These are phyloP conservation scores for Apus apus DNA, from an alignment of 2,113 vertebrate species.

Conservation along the genomic window DNA sequence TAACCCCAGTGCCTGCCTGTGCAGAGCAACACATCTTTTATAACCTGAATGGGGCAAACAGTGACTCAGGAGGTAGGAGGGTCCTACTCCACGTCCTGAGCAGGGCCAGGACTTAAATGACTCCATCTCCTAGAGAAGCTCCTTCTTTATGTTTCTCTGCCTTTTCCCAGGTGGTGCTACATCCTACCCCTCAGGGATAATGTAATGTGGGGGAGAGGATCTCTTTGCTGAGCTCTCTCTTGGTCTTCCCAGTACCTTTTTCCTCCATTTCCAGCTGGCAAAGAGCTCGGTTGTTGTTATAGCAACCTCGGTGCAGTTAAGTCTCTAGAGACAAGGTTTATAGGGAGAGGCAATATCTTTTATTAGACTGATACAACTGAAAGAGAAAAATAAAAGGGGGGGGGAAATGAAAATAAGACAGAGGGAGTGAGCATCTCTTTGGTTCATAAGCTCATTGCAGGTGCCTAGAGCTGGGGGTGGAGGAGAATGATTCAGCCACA, in stretches of 20 bases:
- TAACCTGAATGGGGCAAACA: not conserved
- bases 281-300: constrained; percentile 52
- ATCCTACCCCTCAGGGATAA: not conserved
- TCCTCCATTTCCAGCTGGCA: not conserved
- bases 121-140: not conserved
- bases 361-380: constrained; percentile 53
- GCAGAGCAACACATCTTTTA: not conserved
- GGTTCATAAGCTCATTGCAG: not conserved
- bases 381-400: not conserved
- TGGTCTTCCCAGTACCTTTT: not conserved
- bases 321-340: constrained; percentile 62
- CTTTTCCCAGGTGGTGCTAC: not conserved
- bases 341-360: constrained; percentile 59
- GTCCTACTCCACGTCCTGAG: not conserved
- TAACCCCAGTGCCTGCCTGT: not conserved
- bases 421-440: not conserved
- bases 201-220: rapidly evolving
- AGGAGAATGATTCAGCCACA: not conserved
- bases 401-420: not conserved
- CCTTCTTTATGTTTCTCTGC: not conserved
- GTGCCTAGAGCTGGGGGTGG: not conserved
- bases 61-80: not conserved
- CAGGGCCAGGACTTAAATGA: rapidly evolving
- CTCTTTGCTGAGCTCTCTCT: not conserved
- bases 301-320: constrained; percentile 32